Conservation (phyloP, 2,888 invertebrate genomes). For the Metellina segmentata region DNA sequence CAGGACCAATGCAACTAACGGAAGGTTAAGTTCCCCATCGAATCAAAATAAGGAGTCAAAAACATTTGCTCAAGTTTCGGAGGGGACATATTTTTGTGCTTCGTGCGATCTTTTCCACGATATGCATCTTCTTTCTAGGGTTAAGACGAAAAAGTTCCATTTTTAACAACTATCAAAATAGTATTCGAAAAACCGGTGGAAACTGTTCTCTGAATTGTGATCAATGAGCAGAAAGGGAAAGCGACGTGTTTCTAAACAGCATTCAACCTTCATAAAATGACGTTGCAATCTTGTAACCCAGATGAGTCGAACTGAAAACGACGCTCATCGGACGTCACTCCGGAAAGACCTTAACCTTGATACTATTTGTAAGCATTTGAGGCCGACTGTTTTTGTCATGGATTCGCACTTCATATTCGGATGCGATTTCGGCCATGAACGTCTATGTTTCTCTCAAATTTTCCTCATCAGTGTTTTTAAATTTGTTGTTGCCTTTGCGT, state of each 20-base stretch:
- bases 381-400: background rate
- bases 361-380: background rate
- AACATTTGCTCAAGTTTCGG: too few species aligned
- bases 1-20: too few species aligned
- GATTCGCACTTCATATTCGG: constrained; percentile 5
- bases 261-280: background rate
- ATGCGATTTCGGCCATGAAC: background rate
- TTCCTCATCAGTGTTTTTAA: too few species aligned
- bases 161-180: background rate
- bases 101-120: too few species aligned
- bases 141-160: background rate
- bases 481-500: too few species aligned
- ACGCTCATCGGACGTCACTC: background rate
- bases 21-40: too few species aligned
- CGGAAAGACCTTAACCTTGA: constrained; percentile 17
- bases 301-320: background rate
- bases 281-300: background rate
- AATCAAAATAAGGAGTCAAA: too few species aligned
- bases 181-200: background rate
- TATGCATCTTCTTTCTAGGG: too few species aligned
- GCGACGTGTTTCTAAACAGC: background rate
- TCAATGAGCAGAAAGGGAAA: background rate
- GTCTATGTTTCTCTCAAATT: too few species aligned
- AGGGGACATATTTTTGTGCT: too few species aligned
- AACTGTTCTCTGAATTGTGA: background rate